Evolutionary conservation across 2,113 vertebrate species (phyloP).

Genomic region (Sterna hirundo): DNA sequence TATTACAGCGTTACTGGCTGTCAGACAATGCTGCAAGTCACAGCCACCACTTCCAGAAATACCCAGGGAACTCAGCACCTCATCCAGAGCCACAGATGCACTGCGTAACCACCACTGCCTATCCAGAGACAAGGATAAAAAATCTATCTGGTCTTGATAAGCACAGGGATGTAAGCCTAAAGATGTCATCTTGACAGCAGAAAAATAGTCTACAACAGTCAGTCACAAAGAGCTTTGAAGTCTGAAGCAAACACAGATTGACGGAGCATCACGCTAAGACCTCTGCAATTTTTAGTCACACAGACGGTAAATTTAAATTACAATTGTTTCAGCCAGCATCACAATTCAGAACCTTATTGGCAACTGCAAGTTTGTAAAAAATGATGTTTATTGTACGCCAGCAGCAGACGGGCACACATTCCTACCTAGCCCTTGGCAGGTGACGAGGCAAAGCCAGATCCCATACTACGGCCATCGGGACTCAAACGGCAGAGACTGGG

Average conservation of each 20-base stretch:
- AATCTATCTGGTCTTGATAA: background rate
- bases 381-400: background rate
- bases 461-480: rapidly evolving
- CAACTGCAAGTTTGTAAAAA: background rate
- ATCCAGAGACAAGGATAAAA: background rate
- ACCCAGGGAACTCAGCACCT: background rate
- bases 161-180: background rate
- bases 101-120: background rate
- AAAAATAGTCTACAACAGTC: background rate
- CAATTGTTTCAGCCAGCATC: background rate
- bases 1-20: background rate
- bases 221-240: background rate
- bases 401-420: background rate
- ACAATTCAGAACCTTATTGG: background rate
- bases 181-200: background rate
- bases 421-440: background rate
- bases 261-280: rapidly evolving
- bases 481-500: background rate
- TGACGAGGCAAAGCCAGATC: background rate
- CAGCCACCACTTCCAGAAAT: background rate
- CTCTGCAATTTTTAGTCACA: background rate
- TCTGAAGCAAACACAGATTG: background rate
- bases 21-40: background rate
- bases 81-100: background rate
- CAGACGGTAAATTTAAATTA: background rate